Evolutionary conservation across 2,113 vertebrate species (phyloP), one percentile per base, ranked within the genome.

Genomic region (Muntiacus muntjak): DNA sequence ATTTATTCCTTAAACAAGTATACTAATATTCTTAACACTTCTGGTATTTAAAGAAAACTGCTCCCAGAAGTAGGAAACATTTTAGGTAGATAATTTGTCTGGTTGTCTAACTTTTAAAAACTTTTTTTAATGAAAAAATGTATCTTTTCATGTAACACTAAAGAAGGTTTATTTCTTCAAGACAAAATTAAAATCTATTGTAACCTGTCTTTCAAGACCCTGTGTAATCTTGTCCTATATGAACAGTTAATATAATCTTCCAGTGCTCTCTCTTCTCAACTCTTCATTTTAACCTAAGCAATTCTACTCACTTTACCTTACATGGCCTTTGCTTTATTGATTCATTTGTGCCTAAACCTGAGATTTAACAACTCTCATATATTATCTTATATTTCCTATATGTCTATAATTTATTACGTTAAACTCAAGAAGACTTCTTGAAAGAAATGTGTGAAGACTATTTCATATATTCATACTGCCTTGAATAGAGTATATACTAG

Each of bases 331-430:
- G 57, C 21, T 81, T 67, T n/a, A 10, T 55, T 60, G 55, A 26
- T 64, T 10, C 52, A 28, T 45, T 23, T 36, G 50, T 45, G 12
- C 58, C 47, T 94, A 82, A 55, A 55, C 2, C 4, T 67, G 30
- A 36, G 21, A 67, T 88, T 58, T 60, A 50, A 28, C 16, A 81
- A 10, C 10, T 81, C 28, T 79, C 14, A 79, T 43, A 33, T 10
- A 64, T 64, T 55, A 54, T 21, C 9, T 57, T 43, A 4, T 47
- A 85, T 11, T 71, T 71, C 11, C 74, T 14, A 33, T 2, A 86
- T 67, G 99, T 99, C 71, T 99, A 99, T 98, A 67, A 45, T 71
- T 67, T 92, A 21, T 84, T 28, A 43, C 17, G 33, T 26, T 28
- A 43, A 71, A 28, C 12, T 84, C n/a, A 28, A 33, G 47, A 55